Conservation (phyloP, 2,113 vertebrate species). For the Dasyornis broadbenti region DNA sequence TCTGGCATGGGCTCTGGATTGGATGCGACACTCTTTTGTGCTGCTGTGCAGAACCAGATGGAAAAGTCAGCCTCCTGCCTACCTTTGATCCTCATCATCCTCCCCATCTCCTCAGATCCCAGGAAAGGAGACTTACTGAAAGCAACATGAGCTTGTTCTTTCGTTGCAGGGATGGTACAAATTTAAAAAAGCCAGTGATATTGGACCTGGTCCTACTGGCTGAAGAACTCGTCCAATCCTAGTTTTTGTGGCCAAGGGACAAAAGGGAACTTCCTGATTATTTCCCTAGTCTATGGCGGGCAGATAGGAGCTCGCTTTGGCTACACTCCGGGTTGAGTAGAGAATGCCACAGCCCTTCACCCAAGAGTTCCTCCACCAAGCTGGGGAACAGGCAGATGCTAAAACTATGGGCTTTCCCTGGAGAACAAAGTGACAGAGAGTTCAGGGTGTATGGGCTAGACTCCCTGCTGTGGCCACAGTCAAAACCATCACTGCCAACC, state of each 20-base stretch:
- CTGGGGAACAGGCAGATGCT: neutral
- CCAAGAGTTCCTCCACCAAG: neutral
- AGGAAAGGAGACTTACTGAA: neutral
- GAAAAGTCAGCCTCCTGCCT: neutral
- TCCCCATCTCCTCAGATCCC: neutral
- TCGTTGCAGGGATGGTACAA: neutral
- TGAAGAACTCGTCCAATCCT: neutral
- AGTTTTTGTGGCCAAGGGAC: neutral
- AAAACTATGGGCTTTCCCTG: neutral
- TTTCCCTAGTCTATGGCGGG: neutral
- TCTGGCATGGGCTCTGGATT: slow-evolving; percentile 47
- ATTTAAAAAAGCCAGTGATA: neutral
- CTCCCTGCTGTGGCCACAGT: neutral
- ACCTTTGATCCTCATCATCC: neutral
- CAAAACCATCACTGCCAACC: neutral
- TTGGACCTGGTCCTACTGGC: neutral
- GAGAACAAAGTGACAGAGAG: neutral
- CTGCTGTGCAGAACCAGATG: neutral
- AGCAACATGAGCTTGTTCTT: neutral
- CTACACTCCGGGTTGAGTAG: neutral
- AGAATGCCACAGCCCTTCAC: neutral
- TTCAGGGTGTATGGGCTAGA: neutral
- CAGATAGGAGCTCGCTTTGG: neutral
- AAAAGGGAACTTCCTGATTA: neutral
- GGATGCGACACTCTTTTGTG: rapidly evolving